These are phyloP conservation scores for Merodon equestris DNA, from an alignment of 2,888 invertebrate species.

Conservation along the genomic window DNA sequence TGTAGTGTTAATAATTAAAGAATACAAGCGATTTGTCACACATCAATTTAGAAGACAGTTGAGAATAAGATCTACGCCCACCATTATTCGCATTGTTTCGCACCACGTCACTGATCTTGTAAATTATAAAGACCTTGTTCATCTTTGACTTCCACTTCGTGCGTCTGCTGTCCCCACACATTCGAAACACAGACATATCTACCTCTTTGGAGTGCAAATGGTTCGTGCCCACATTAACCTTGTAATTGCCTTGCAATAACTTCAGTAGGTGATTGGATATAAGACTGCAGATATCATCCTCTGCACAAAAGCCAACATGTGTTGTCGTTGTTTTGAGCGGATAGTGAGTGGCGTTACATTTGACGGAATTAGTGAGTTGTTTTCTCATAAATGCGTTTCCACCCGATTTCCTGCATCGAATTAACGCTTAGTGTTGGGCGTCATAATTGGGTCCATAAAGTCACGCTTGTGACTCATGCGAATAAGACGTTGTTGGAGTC, in stretches of 20 bases:
- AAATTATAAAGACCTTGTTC: slow-evolving; percentile 61
- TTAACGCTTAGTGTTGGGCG: slow-evolving; percentile 40
- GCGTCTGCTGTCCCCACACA: slow-evolving; percentile 23
- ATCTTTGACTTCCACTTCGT: slow-evolving; percentile 42
- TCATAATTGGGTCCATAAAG: slow-evolving; percentile 57
- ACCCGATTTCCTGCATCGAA: slow-evolving; percentile 48
- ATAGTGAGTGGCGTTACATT: background rate
- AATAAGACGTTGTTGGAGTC: background rate
- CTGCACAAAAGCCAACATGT: too few species aligned
- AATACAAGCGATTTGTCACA: too few species aligned
- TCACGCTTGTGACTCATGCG: slow-evolving; percentile 42
- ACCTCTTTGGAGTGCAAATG: slow-evolving; percentile 39
- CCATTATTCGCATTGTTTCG: slow-evolving; percentile 3
- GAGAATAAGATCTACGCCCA: too few species aligned
- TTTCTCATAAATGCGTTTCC: slow-evolving; percentile 42
- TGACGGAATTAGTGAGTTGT: slow-evolving; percentile 42
- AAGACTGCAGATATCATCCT: too few species aligned
- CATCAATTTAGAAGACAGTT: too few species aligned
- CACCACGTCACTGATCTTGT: slow-evolving; percentile 51
- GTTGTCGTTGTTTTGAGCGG: too few species aligned
- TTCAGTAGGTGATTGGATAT: slow-evolving; percentile 6
- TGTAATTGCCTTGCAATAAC: slow-evolving; percentile 64
- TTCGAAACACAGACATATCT: too few species aligned
- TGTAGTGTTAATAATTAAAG: too few species aligned
- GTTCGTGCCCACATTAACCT: slow-evolving; percentile 61